Evolutionary conservation across 2,113 vertebrate genomes (phyloP).

Genomic region (Xiphorhynchus elegans): DNA sequence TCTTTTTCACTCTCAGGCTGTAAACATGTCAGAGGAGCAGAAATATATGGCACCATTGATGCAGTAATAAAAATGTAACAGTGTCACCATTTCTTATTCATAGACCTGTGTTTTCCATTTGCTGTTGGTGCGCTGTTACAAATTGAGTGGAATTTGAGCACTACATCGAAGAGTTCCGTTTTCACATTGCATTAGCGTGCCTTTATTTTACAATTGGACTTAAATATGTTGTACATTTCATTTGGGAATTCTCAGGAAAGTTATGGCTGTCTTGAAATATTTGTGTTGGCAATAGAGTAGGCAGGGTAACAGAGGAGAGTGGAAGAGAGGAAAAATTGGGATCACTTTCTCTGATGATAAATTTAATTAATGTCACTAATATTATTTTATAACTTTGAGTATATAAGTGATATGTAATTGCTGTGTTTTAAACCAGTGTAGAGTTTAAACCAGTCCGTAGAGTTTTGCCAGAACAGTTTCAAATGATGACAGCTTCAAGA

Average conservation of each 20-base stretch:
- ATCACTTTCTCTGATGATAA: neutral
- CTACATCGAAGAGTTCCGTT: neutral
- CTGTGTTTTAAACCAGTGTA: neutral
- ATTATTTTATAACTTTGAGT: neutral
- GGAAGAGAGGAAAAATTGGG: neutral
- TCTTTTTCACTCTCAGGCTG: neutral
- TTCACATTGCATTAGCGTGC: neutral
- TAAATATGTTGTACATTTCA: constrained; percentile 8
- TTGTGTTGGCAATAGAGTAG: constrained; percentile 14
- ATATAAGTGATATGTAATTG: neutral
- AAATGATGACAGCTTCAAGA: neutral
- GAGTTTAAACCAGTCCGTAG: neutral
- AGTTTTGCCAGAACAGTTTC: neutral
- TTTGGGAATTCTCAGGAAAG: constrained; percentile 28
- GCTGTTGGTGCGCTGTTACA: neutral
- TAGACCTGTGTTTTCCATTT: neutral
- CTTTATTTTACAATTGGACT: constrained; percentile 9
- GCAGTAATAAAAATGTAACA: constrained; percentile 1
- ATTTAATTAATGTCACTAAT: constrained; percentile 4
- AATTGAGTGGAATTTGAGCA: neutral
- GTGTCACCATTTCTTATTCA: neutral
- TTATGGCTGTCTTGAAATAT: constrained; percentile 11
- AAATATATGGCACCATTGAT: neutral
- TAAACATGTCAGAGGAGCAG: neutral
- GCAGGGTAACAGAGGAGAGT: neutral